Percentiles rank a stretch among this genome's conserved stretches.
phyloP scores from a whole-genome alignment of 2,113 vertebrate species.

The Prionailurus bengalensis region DNA sequence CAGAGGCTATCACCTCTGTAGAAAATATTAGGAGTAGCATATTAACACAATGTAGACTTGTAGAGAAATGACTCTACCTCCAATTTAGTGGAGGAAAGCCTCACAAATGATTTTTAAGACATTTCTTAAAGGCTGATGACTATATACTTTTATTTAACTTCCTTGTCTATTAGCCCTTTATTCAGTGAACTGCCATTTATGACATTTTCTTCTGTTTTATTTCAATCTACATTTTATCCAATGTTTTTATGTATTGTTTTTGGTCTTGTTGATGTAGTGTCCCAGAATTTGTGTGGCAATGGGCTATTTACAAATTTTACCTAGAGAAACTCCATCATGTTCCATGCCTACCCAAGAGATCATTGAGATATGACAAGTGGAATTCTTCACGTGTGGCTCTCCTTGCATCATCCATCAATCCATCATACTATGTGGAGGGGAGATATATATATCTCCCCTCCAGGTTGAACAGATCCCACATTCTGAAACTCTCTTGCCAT shows the following conservation, averaged over 20 bases:
- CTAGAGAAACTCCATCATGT: background rate
- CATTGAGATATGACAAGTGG: background rate
- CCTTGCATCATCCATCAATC: background rate
- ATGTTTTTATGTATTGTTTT: background rate
- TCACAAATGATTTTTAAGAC: background rate
- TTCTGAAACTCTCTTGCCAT: background rate
- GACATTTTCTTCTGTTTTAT: background rate
- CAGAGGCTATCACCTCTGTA: background rate
- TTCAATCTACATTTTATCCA: background rate
- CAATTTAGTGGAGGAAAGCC: background rate
- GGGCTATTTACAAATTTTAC: background rate
- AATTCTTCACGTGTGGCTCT: background rate
- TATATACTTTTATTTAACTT: background rate
- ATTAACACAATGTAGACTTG: background rate
- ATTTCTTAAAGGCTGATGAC: background rate
- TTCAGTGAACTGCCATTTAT: background rate
- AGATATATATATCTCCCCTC: background rate
- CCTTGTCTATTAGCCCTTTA: background rate
- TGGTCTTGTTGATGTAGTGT: background rate
- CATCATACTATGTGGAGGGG: no score
- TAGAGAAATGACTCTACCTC: constrained; percentile 12
- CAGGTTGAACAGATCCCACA: background rate
- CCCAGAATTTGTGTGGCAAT: background rate
- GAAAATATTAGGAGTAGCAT: background rate
- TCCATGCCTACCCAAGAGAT: background rate